Evolutionary conservation across 2,888 invertebrate genomes (phyloP).

Genomic region (Vanessa cardui): DNA sequence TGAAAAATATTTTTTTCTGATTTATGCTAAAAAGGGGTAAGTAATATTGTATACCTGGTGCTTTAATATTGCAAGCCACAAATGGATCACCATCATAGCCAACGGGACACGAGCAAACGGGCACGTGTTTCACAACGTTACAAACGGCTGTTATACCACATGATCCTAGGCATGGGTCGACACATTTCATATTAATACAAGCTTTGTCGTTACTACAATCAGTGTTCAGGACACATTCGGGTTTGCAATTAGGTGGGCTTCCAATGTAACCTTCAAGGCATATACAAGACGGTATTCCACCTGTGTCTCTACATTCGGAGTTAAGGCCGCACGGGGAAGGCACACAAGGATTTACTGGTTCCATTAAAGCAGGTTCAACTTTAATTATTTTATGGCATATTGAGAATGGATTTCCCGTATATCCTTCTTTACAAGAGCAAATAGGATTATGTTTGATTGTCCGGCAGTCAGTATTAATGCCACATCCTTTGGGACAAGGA

Average conservation of each 20-base stretch:
- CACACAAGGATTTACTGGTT: constrained; percentile 83
- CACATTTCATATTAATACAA: constrained; percentile 89
- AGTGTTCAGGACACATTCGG: constrained; percentile 88
- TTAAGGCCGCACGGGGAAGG: constrained; percentile 91
- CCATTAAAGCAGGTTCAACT: constrained; percentile 52
- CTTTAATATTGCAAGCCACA: constrained; percentile 84
- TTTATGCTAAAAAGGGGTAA: neutral
- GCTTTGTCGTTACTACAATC: constrained; percentile 89
- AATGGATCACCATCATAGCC: constrained; percentile 90
- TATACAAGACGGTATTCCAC: constrained; percentile 84
- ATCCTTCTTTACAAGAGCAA: constrained; percentile 85
- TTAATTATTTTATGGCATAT: constrained; percentile 65
- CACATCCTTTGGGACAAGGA: constrained; percentile 88
- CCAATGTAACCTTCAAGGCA: constrained; percentile 86
- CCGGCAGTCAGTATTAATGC: constrained; percentile 86
- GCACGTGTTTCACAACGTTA: constrained; percentile 88
- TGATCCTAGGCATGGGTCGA: constrained; percentile 89
- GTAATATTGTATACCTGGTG: constrained; percentile 57
- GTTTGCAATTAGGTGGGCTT: constrained; percentile 88
- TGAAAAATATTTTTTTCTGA: neutral
- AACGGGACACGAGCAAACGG: constrained; percentile 86
- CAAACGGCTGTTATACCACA: constrained; percentile 90
- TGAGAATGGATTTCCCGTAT: constrained; percentile 86
- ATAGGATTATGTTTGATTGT: constrained; percentile 88
- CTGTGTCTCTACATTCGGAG: constrained; percentile 82